phyloP scores from a whole-genome alignment of 2,888 invertebrate genomes.

The Hyalella azteca region DNA sequence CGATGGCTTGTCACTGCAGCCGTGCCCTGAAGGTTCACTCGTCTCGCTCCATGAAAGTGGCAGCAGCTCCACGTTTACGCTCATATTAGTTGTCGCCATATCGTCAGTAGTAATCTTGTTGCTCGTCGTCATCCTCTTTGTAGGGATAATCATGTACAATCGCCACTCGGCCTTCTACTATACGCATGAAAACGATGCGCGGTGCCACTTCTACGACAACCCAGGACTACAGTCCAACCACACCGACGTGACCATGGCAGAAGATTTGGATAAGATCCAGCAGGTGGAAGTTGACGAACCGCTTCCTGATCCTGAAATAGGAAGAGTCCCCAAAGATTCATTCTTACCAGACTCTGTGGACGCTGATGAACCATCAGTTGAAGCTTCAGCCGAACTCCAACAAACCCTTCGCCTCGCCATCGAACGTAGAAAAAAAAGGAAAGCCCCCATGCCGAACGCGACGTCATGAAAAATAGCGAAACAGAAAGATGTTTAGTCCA shows the following conservation, averaged over 20 bases:
- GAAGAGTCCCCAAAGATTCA: neutral
- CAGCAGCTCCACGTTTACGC: constrained; percentile 49
- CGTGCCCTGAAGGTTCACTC: constrained; percentile 55
- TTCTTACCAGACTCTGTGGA: neutral
- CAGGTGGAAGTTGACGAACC: constrained; percentile 38
- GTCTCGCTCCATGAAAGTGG: constrained; percentile 50
- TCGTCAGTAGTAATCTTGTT: constrained; percentile 67
- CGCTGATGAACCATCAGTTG: neutral
- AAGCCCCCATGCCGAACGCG: constrained; percentile 26
- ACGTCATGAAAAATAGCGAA: constrained; percentile 31
- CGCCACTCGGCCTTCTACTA: constrained; percentile 77
- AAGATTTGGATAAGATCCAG: constrained; percentile 50
- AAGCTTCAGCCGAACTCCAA: constrained; percentile 14
- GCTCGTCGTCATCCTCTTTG: constrained; percentile 66
- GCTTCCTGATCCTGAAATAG: neutral
- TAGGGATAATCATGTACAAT: constrained; percentile 71
- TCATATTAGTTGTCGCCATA: constrained; percentile 63
- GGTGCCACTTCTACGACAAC: constrained; percentile 56
- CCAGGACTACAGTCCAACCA: constrained; percentile 55
- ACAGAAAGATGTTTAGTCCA: constrained; percentile 6
- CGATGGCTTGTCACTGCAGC: constrained; percentile 53
- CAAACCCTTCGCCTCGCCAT: constrained; percentile 12
- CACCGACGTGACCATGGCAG: constrained; percentile 55
- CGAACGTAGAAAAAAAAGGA: constrained; percentile 25
- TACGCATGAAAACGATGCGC: constrained; percentile 75